phyloP scores from a whole-genome alignment of 2,113 vertebrate genomes.

The Plotosus lineatus region DNA sequence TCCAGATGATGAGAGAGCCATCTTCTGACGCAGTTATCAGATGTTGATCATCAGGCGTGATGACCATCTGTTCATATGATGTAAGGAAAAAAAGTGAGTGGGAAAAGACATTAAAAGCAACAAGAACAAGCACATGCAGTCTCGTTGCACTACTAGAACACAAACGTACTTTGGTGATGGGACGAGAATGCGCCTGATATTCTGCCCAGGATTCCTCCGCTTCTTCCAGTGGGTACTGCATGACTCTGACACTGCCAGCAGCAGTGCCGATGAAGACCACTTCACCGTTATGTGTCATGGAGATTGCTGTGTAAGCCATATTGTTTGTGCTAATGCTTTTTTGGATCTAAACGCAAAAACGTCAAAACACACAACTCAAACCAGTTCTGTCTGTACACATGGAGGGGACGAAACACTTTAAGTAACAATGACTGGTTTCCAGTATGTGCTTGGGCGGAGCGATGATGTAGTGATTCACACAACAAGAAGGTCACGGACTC shows the following conservation, averaged over 20 bases:
- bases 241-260: background rate
- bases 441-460: no score
- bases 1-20: background rate
- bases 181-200: background rate
- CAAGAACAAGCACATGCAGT: background rate
- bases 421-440: background rate
- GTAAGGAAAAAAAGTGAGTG: no score
- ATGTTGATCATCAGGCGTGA: background rate
- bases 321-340: background rate
- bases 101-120: slow-evolving; percentile 1
- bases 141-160: background rate
- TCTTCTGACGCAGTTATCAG: background rate
- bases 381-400: background rate
- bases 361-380: background rate
- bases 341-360: background rate
- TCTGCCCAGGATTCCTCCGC: background rate
- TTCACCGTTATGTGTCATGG: background rate
- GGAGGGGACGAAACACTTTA: background rate
- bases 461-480: no score
- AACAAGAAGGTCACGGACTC: no score
- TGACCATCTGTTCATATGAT: background rate
- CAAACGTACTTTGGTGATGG: background rate
- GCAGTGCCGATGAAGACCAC: background rate
- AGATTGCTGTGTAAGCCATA: background rate
- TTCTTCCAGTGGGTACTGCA: background rate